These are phyloP conservation scores for Danaus chrysippus DNA, from an alignment of 2,888 invertebrate genomes.

Conservation along the genomic window DNA sequence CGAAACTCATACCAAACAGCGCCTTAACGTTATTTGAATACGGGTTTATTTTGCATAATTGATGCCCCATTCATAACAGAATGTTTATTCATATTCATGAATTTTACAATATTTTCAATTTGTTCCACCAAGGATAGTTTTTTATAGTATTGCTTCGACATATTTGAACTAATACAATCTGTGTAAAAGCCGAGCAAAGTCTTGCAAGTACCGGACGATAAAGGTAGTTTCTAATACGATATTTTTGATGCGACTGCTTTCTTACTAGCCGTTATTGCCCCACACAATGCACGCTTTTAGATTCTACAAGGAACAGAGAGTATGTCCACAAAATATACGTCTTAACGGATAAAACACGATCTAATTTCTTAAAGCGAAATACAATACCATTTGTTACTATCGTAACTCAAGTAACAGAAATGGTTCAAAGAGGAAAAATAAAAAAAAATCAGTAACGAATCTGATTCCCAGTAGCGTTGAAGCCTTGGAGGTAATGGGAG, in stretches of 20 bases:
- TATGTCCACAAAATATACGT: slow-evolving; percentile 11
- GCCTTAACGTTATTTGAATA: slow-evolving; percentile 60
- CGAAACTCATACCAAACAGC: slow-evolving; percentile 42
- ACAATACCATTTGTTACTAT: slow-evolving; percentile 42
- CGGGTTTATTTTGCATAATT: slow-evolving; percentile 74
- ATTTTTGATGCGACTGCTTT: slow-evolving; percentile 56
- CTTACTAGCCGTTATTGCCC: slow-evolving; percentile 45
- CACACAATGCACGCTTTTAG: slow-evolving; percentile 34
- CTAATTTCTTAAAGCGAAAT: slow-evolving; percentile 33
- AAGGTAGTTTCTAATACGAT: slow-evolving; percentile 56
- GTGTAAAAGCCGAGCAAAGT: slow-evolving; percentile 60
- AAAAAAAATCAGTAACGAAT: slow-evolving; percentile 71
- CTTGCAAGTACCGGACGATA: slow-evolving; percentile 47
- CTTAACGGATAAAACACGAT: slow-evolving; percentile 19
- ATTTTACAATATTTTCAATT: slow-evolving; percentile 75
- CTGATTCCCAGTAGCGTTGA: slow-evolving; percentile 71
- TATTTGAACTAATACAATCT: slow-evolving; percentile 69
- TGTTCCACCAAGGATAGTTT: slow-evolving; percentile 64
- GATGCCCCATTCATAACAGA: slow-evolving; percentile 71
- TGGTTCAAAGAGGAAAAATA: slow-evolving; percentile 57
- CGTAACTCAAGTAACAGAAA: slow-evolving; percentile 60
- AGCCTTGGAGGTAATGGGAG: slow-evolving; percentile 76
- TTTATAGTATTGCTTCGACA: slow-evolving; percentile 60
- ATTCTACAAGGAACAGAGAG: slow-evolving; percentile 24
- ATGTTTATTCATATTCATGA: slow-evolving; percentile 77